Base-by-base conservation (phyloP, 1,140 invertebrate genomes). In the Lepidotrigona ventralis region DNA sequence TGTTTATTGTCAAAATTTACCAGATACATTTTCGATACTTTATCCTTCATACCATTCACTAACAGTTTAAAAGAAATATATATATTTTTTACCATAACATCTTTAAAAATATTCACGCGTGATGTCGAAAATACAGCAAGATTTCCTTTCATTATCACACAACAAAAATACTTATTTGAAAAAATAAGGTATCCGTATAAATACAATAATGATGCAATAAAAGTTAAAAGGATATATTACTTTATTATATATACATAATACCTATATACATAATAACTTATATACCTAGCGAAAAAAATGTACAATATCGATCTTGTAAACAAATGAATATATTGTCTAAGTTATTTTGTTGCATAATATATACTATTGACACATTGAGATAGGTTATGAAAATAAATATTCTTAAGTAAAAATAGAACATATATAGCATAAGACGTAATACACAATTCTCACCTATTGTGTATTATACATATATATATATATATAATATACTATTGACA, bases 331-430 rank as follows among this genome's bases (percentile, higher is more conserved):
- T 6, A 56, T 68, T n/a, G 19, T 26, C 17, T 78, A 51, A 46
- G 21, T 17, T 33, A 68, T 82, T 82, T 69, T 29, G n/a, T 77
- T 82, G 66, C 53, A 82, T 69, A 82, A 23, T 60, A 56, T 70
- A 70, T 70, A 70, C 39, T 53, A 70, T 71, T 60, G 60, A 51
- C 8, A 14, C 1, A 21, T 81, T 70, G 58, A 71, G 66, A 54
- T 83, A 71, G 69, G 64, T 39, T 79, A 63, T 39, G 51, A 2
- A 56, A 70, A 79, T 56, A 69, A 26, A 17, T 53, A 78, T 53
- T 54, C 11, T 63, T 21, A 46, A 51, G 56, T 82, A 54, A 77
- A 76, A 29, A 60, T 68, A 69, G 9, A 51, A 58, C 1, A 68
- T 1, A 81, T 0, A 68, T 1, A 81, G 21, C 29, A 19, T 23